Conservation (phyloP, 2,797 vertebrate species). For the Spinus olivaceus region DNA sequence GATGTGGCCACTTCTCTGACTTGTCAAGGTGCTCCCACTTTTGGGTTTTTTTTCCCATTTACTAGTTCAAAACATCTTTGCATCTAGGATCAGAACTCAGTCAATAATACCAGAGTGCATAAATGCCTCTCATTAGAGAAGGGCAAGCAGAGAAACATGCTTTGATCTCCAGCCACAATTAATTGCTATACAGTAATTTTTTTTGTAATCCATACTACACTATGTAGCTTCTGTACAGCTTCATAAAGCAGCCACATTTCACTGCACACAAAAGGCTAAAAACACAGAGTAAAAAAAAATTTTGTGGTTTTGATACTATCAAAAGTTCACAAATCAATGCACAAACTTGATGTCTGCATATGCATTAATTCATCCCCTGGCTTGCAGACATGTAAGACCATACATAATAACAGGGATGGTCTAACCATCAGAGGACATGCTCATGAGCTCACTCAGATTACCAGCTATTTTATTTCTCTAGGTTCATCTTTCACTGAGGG, state of each 20-base stretch:
- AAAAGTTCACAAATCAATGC: background rate
- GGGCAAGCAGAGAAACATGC: background rate
- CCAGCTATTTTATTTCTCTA: constrained; percentile 26
- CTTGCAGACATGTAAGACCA: background rate
- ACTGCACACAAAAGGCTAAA: background rate
- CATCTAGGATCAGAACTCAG: background rate
- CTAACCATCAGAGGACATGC: background rate
- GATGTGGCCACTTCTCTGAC: background rate
- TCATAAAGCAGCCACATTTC: background rate
- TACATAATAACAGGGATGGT: background rate
- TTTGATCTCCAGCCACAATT: background rate
- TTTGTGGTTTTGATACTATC: background rate
- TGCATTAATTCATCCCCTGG: background rate
- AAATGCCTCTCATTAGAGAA: background rate
- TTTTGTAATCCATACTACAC: background rate
- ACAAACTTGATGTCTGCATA: background rate
- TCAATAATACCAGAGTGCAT: background rate
- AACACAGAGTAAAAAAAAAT: background rate
- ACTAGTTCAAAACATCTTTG: background rate
- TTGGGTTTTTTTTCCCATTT: accelerated
- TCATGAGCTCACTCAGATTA: constrained; percentile 4
- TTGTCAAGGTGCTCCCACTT: background rate
- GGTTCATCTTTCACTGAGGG: constrained; percentile 28
- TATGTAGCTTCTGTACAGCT: background rate
- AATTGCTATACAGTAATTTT: background rate